Evolutionary conservation across 2,797 vertebrate species (phyloP).

Genomic region (Micrastur ruficollis): DNA sequence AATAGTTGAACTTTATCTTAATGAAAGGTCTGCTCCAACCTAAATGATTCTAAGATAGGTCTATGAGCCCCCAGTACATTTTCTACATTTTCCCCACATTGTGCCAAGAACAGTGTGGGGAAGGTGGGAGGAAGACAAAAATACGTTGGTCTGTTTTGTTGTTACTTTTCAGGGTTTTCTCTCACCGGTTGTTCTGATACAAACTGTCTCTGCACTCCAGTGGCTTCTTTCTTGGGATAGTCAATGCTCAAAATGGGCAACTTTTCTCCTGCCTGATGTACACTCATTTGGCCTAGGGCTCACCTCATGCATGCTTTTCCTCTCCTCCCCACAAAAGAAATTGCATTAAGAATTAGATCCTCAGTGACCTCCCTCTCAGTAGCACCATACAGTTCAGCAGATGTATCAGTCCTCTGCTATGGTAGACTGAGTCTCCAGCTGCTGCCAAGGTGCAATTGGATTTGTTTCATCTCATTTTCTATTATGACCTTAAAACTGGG

Average conservation of each 20-base stretch:
- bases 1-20: background rate
- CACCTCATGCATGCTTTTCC: background rate
- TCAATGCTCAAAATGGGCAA: rapidly evolving
- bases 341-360: background rate
- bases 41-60: background rate
- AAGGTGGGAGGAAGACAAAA: background rate
- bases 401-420: background rate
- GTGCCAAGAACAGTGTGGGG: background rate
- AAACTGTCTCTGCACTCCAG: background rate
- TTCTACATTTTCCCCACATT: rapidly evolving
- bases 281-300: rapidly evolving
- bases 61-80: background rate
- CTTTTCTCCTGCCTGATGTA: background rate
- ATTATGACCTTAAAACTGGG: background rate
- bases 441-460: background rate
- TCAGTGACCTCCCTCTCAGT: background rate
- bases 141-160: background rate
- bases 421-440: background rate
- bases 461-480: background rate
- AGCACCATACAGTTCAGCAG: background rate
- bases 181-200: background rate
- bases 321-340: background rate
- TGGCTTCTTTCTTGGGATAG: background rate
- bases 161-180: background rate
- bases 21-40: background rate